Conservation (phyloP, 2,888 invertebrate species). For the Cantharis rustica region DNA sequence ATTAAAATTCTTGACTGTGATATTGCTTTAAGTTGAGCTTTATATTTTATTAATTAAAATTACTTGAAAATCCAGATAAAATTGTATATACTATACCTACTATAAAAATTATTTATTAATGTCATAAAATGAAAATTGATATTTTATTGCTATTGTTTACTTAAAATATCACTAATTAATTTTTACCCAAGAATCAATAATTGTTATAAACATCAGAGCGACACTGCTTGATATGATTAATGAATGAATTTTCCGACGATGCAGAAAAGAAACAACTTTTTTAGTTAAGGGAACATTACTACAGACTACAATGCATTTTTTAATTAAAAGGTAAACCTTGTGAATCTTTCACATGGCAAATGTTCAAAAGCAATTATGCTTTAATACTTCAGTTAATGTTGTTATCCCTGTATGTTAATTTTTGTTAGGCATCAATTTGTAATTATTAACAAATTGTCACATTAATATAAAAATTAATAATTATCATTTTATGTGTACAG, state of each 20-base stretch:
- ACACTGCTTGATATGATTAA: background rate
- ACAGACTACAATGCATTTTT: background rate
- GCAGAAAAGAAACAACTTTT: background rate
- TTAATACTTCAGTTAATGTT: background rate
- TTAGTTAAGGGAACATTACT: background rate
- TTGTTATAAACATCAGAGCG: background rate
- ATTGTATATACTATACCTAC: background rate
- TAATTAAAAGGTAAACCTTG: background rate
- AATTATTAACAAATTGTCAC: background rate
- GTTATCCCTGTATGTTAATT: background rate
- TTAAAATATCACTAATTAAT: background rate
- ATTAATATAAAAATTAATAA: too few species aligned
- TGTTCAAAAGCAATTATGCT: background rate
- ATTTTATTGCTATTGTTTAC: background rate
- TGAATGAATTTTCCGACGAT: background rate
- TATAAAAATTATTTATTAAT: background rate
- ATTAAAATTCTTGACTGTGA: slow-evolving; percentile 7
- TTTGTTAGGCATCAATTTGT: background rate
- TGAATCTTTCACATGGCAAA: background rate
- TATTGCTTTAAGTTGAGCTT: background rate
- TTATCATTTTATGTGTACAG: too few species aligned
- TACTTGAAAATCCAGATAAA: background rate
- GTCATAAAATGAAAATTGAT: background rate
- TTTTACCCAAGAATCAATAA: background rate
- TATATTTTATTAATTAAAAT: background rate